Percentiles rank a stretch among this genome's conserved stretches.
Conservation (phyloP, 64 coral and sea anemone species). For the Pocillopora damicornis region DNA sequence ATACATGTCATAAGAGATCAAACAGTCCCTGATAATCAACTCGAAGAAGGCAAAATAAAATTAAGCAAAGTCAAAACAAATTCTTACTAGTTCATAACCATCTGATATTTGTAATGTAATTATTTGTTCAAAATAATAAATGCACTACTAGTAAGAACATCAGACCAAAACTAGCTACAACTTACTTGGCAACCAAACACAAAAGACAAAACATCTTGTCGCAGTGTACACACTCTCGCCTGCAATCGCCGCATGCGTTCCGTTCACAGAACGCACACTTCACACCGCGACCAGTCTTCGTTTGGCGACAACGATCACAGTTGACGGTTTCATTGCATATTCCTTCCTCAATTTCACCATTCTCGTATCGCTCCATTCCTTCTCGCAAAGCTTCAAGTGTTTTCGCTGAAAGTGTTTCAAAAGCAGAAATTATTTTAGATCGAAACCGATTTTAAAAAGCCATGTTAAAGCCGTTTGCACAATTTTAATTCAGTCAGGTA, state of each 20-base stretch:
- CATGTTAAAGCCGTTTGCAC: no score
- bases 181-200: conserved; percentile 87
- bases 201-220: conserved; percentile 66
- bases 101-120: no score
- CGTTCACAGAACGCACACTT: conserved; percentile 79
- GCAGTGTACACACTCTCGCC: conserved; percentile 58
- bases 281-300: not conserved
- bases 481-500: no score
- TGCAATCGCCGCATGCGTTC: conserved; percentile 54
- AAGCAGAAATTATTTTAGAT: not conserved
- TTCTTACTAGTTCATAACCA: no score
- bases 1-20: no score
- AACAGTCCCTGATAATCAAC: no score
- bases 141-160: not conserved
- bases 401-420: conserved; percentile 40
- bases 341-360: not conserved
- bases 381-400: conserved; percentile 62
- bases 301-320: conserved; percentile 53
- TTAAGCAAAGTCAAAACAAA: no score
- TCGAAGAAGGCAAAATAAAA: no score
- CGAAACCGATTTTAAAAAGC: not conserved
- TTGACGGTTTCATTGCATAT: conserved; percentile 34
- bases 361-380: conserved; percentile 27
- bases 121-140: not conserved
- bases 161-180: not conserved